Base-by-base conservation (phyloP, 2,888 invertebrate species). In the Epinotia ramella region DNA sequence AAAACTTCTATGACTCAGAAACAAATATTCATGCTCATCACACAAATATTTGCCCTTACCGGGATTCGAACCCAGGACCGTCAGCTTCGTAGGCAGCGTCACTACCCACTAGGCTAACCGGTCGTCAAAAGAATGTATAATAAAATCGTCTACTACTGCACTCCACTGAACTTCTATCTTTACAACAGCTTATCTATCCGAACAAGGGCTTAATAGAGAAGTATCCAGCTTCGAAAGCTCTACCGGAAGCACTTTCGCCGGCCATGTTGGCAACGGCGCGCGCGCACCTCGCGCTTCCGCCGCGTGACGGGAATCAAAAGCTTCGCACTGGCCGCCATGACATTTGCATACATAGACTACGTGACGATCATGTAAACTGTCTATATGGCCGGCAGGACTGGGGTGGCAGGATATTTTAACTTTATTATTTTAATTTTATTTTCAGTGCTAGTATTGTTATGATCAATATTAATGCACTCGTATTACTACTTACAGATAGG, bases 201-300 rank as follows among this genome's bases (percentile, higher is more conserved):
- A 78, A 87, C 84, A 85, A 84, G 83, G 83, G 87, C 84, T 91
- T 90, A 40, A 40, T 40, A 91, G 90, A 92, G 89, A 90, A 88
- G 87, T 89, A 86, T 88, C 69, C 59, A 69, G 59, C 59, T 69
- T 60, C n/a, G 87, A 88, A 91, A 88, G 79, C 78, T 86, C 86
- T 82, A 84, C 87, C 94, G 94, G 94, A 94, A 94, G 91, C 91
- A 93, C 94, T 94, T 94, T 94, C 92, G 93, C 93, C 86, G 85
- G 94, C 94, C 93, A 94, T 94, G 83, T 91, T 93, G 93, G 92
- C 93, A 93, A 94, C 94, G 93, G 93, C 90, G 92, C 93, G 84
- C 85, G 91, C 93, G 89, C 93, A 91, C 90, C 91, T 89, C 90
- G 85, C 87, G 84, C 90, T 93, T 94, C 93, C 93, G 92, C 87